Percentiles rank a stretch among this genome's conserved stretches.
Conservation (phyloP, 1,140 invertebrate genomes). For the Adelges cooleyi region DNA sequence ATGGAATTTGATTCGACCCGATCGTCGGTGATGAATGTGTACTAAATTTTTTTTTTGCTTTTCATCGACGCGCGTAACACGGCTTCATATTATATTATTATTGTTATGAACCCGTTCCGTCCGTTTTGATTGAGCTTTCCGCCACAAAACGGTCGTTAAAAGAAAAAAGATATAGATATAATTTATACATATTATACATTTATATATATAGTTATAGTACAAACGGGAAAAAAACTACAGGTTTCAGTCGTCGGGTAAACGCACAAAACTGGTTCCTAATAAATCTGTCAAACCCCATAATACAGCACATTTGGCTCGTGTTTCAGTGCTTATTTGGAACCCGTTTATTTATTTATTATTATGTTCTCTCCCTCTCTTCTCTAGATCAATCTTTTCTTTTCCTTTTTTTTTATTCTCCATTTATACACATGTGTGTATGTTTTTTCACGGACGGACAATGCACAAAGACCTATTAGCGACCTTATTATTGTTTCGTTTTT, state of each 20-base stretch:
- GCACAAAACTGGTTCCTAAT: constrained; percentile 25
- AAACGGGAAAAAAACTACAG: background rate
- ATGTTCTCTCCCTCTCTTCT: background rate
- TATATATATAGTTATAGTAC: background rate
- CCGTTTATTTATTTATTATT: constrained; percentile 29
- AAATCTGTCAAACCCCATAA: constrained; percentile 27
- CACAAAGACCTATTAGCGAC: constrained; percentile 28
- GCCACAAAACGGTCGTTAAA: constrained; percentile 14
- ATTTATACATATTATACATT: background rate
- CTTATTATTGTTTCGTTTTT: background rate
- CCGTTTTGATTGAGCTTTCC: constrained; percentile 17
- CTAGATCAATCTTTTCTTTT: too few relatives aligned
- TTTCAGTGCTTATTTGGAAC: constrained; percentile 26
- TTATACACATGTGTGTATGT: background rate
- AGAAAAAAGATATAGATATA: background rate
- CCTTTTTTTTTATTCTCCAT: too few relatives aligned
- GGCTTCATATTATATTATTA: too few relatives aligned
- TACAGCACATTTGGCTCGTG: constrained; percentile 20
- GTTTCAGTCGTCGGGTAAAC: constrained; percentile 22
- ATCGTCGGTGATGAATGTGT: background rate
- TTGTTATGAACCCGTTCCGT: background rate
- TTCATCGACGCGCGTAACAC: too few relatives aligned
- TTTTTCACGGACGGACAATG: constrained; percentile 20
- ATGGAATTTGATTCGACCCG: constrained; percentile 6
- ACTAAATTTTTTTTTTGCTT: background rate